phyloP scores from a whole-genome alignment of 2,113 vertebrate genomes.

The Noctilio leporinus region DNA sequence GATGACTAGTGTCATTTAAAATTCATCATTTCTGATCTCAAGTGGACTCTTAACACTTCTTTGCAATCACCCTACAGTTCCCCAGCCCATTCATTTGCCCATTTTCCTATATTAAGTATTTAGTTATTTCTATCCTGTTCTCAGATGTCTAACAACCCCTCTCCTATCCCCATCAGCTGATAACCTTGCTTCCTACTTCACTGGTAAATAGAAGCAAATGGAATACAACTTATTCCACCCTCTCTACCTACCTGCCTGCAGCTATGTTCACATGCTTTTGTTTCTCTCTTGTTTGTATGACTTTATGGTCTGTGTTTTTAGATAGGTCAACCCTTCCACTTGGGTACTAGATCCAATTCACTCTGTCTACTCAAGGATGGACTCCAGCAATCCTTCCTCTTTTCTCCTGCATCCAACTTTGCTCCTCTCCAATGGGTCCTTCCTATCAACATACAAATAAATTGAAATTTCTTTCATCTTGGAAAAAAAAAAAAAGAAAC shows the following conservation, averaged over 20 bases:
- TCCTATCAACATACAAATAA: neutral
- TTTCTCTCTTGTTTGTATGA: neutral
- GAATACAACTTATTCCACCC: neutral
- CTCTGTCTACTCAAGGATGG: neutral
- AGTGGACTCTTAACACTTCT: conserved; percentile 15
- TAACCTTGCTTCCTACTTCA: neutral
- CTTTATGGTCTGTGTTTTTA: neutral
- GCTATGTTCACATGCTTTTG: neutral
- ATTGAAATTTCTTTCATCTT: neutral
- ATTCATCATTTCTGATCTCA: conserved; percentile 1
- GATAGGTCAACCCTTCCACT: neutral
- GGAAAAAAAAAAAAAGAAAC: neutral
- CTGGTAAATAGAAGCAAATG: neutral
- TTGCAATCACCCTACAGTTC: neutral
- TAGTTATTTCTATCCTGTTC: neutral
- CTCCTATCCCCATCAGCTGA: neutral
- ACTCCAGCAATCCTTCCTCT: neutral
- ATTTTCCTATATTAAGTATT: neutral
- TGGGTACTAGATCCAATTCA: neutral
- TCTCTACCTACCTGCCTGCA: neutral
- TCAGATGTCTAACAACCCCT: neutral
- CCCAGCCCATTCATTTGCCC: neutral
- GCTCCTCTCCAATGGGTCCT: neutral
- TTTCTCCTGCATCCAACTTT: neutral
- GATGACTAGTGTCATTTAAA: neutral